These are phyloP conservation scores for Endotricha flammealis DNA, from an alignment of 2,888 invertebrate genomes.

Conservation along the genomic window DNA sequence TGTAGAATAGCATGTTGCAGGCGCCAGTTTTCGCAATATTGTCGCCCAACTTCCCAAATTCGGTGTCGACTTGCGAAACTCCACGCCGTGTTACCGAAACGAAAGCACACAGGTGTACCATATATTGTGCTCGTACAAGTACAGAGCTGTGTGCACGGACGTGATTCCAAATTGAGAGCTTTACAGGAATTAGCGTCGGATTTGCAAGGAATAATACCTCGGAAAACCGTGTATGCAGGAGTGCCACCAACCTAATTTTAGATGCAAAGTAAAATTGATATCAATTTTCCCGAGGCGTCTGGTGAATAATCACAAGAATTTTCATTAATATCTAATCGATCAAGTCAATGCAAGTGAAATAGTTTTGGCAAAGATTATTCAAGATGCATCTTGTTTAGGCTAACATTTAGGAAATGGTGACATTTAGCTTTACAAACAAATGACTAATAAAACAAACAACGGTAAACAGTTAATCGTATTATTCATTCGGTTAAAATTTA, in stretches of 20 bases:
- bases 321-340: too few species aligned
- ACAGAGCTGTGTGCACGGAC: conserved; percentile 33
- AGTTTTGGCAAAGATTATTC: too few species aligned
- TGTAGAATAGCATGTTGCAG: conserved; percentile 25
- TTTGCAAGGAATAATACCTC: conserved; percentile 54
- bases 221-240: conserved; percentile 25
- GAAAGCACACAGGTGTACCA: conserved; percentile 48
- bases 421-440: too few species aligned
- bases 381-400: too few species aligned
- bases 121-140: conserved; percentile 20
- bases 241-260: conserved; percentile 14
- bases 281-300: background rate
- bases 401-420: too few species aligned
- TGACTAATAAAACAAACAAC: too few species aligned
- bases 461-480: background rate
- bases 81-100: conserved; percentile 43
- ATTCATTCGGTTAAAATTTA: conserved; percentile 30
- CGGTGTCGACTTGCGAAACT: conserved; percentile 74
- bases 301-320: too few species aligned
- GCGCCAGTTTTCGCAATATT: conserved; percentile 65
- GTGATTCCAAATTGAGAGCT: conserved; percentile 60
- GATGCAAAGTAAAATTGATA: conserved; percentile 1
- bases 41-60: conserved; percentile 68
- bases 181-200: conserved; percentile 59
- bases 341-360: too few species aligned